Base-by-base conservation (phyloP, 2,797 vertebrate species). In the Arctocebus calabarensis region DNA sequence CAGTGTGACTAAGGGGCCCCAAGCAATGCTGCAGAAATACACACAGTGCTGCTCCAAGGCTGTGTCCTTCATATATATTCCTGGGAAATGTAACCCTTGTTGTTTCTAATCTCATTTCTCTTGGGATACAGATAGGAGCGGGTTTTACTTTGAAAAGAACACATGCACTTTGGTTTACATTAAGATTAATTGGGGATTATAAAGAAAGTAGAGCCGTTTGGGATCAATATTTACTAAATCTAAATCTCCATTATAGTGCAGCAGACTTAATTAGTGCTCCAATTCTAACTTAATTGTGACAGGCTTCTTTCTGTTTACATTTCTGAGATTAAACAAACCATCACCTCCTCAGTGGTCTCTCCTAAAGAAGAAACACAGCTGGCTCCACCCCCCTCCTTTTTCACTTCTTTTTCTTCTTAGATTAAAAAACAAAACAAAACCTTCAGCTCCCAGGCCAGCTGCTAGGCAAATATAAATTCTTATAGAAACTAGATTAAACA, bases 281-380 rank as follows among this genome's bases (percentile, higher is more conserved):
- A 81, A 85, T 95, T 97, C 96, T 93, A 91, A 92, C 75, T 91
- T 96, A 88, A 96, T 84, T 94, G 91, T 97, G 89, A 96, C 95
- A 71, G 16, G 90, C 88, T 93, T 75, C 93, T 91, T 71, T 55
- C 88, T 92, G 84, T 96, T 97, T 97, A 95, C 43, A 96, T 96
- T 96, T 95, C 92, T 91, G 74, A 95, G 84, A 94, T 95, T 94
- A 13, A 91, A 96, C 82, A 87, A 97, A 43, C 68, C 75, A 88
- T 86, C 61, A 43, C 74, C 97, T 95, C 92, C 95, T 96, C 93
- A 93, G 91, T 66, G 85, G 90, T 90, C 1, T 0, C 11, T 81
- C 94, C 95, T 77, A 27, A 40, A 93, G 96, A 97, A 96, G 95
- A 97, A 59, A 96, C 91, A 85, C 92, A 98, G 97, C 96, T 97